Evolutionary conservation across 2,888 invertebrate genomes (phyloP), one percentile per base, ranked within the genome.

Genomic region (Macaria notata): DNA sequence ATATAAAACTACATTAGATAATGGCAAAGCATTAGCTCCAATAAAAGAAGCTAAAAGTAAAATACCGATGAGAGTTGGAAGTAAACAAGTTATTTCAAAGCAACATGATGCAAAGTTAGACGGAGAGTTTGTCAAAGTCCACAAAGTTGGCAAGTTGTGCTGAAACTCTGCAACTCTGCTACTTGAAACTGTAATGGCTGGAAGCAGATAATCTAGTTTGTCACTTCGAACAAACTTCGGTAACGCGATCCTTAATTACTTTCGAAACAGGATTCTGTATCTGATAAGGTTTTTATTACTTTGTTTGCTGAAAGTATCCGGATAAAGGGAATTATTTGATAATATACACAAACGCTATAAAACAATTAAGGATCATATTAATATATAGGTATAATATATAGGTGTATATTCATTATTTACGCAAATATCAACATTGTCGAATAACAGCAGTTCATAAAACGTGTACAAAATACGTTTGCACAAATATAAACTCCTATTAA

Each of bases 121-220:
- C 68, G 64, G 61, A 65, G 70, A 81, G 75, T 79, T 79, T 65
- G 68, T 56, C 65, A 59, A 76, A 83, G 78, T 81, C 73, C 69
- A 70, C 72, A 66, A 81, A 86, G 81, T 84, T 83, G 61, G 66
- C 62, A 76, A 82, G 79, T 84, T 79, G 70, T 64, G 71, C 71
- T 63, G 74, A n/a, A n/a, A n/a, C n/a, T 66, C 71, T 77, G 68
- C 63, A 83, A 81, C 78, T 83, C 73, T 67, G 73, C 75, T 79
- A 70, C 80, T 81, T 80, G 77, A 76, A 83, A 82, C 79, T 82
- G 79, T 83, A 84, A 85, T 84, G 76, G 78, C 72, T 81, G 71
- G 70, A 76, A 82, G 80, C 70, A 82, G 82, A 84, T 84, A 84
- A 86, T 84, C 84, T 83, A 85, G 80, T 84, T 86, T 83, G 82